Evolutionary conservation across 2,113 vertebrate species (phyloP).

Genomic region (Microcebus lehilahytsara): DNA sequence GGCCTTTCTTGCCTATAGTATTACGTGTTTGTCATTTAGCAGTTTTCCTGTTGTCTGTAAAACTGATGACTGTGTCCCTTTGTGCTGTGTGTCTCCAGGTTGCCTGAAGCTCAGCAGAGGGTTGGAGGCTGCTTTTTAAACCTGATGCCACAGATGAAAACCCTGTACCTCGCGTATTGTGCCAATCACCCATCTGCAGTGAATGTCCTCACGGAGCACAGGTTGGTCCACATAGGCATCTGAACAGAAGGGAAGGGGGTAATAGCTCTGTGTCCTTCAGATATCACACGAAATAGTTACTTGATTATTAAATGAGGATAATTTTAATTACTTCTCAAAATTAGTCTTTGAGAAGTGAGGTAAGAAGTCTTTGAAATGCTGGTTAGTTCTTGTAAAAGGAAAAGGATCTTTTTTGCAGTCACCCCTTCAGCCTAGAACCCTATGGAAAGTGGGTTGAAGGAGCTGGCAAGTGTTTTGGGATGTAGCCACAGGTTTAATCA

Average conservation of each 20-base stretch:
- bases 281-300: fast-evolving
- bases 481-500: neutral
- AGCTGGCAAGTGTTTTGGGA: neutral
- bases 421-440: neutral
- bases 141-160: slow-evolving; percentile 96
- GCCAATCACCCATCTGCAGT: slow-evolving; percentile 98
- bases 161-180: slow-evolving; percentile 93
- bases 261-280: neutral
- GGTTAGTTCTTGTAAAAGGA: neutral
- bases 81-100: slow-evolving; percentile 80
- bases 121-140: slow-evolving; percentile 96
- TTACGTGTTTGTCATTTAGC: neutral
- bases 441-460: neutral
- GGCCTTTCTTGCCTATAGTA: neutral
- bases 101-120: slow-evolving; percentile 95
- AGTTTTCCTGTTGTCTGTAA: neutral
- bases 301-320: neutral
- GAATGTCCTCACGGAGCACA: slow-evolving; percentile 95
- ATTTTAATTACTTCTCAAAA: neutral
- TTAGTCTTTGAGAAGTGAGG: neutral
- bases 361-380: neutral
- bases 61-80: neutral
- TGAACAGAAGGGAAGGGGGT: neutral
- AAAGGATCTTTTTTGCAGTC: too few species aligned
- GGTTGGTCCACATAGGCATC: slow-evolving; percentile 80